phyloP scores from a whole-genome alignment of 2,113 vertebrate species.

The Eretmochelys imbricata region DNA sequence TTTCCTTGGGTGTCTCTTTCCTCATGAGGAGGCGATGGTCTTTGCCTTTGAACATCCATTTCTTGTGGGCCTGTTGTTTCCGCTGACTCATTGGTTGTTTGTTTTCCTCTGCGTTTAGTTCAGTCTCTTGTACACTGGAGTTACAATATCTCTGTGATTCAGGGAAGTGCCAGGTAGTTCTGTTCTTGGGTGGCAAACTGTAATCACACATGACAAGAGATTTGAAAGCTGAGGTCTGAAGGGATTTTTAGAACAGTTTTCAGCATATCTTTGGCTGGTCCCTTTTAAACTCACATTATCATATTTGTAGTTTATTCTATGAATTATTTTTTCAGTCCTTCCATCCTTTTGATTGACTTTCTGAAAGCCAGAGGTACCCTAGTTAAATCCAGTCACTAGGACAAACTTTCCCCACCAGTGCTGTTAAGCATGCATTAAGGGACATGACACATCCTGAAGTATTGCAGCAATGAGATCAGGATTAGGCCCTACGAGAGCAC shows the following conservation, averaged over 20 bases:
- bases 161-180: not conserved
- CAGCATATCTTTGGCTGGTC: not conserved
- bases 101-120: not conserved
- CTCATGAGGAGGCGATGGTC: not conserved
- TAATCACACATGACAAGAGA: not conserved
- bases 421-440: not conserved
- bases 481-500: not conserved
- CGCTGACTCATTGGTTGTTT: not conserved
- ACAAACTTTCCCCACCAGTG: not conserved
- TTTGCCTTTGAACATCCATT: not conserved
- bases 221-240: not conserved
- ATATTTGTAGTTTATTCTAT: not conserved
- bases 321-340: not conserved
- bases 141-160: rapidly evolving
- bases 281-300: not conserved
- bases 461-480: not conserved
- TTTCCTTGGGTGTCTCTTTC: not conserved
- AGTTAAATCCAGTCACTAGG: not conserved
- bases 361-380: not conserved
- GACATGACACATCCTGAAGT: not conserved
- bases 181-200: not conserved
- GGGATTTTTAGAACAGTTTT: not conserved
- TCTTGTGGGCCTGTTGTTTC: not conserved
- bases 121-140: not conserved
- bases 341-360: not conserved